A percentile compares a stretch with the other conserved stretches of the same genome.
phyloP scores from a whole-genome alignment of 2,888 invertebrate genomes.

The Adelphocoris suturalis region DNA sequence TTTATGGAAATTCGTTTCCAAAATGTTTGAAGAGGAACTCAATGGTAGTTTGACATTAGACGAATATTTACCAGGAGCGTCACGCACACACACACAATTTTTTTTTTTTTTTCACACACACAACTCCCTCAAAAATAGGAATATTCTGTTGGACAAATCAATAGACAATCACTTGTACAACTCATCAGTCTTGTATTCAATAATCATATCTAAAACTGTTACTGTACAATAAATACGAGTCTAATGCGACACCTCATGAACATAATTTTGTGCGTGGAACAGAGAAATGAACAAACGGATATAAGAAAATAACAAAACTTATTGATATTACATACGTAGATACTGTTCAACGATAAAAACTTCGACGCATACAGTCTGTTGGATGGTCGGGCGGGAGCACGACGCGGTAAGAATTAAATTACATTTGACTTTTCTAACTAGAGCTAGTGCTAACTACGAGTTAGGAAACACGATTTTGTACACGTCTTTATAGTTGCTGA shows the following conservation, averaged over 20 bases:
- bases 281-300: background rate
- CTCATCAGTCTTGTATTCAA: no score
- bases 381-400: background rate
- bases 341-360: conserved; percentile 51
- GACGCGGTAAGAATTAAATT: conserved; percentile 34
- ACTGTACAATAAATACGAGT: background rate
- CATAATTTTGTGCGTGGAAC: background rate
- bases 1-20: no score
- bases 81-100: no score
- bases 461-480: conserved; percentile 89
- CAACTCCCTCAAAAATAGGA: no score
- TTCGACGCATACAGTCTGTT: conserved; percentile 51
- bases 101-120: no score
- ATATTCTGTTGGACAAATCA: no score
- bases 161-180: no score
- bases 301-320: conserved; percentile 59
- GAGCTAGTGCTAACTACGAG: conserved; percentile 55
- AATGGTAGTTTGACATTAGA: no score
- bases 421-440: conserved; percentile 46
- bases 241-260: background rate
- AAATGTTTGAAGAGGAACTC: no score
- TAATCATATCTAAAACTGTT: no score
- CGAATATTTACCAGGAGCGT: no score
- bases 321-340: background rate
- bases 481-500: conserved; percentile 89